phyloP scores from a whole-genome alignment of 2,113 vertebrate genomes.

The Kryptolebias marmoratus region DNA sequence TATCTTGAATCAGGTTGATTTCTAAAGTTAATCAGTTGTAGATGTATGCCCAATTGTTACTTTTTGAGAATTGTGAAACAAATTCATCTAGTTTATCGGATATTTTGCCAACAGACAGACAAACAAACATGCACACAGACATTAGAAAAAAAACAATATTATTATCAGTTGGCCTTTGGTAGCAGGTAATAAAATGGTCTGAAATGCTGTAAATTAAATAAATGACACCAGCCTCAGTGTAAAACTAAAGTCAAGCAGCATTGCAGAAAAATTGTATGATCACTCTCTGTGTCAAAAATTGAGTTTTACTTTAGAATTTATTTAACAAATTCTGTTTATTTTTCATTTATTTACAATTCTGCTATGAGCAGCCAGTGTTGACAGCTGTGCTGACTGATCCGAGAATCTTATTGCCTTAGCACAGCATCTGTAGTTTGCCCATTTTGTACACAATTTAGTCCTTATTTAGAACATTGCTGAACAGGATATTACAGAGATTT shows the following conservation, averaged over 20 bases:
- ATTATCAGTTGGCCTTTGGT: no score
- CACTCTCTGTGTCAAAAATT: slow-evolving; percentile 6
- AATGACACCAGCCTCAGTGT: neutral
- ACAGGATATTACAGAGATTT: slow-evolving; percentile 14
- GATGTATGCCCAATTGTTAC: no score
- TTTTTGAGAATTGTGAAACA: no score
- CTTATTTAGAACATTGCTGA: slow-evolving; percentile 5
- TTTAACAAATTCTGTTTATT: slow-evolving; percentile 9
- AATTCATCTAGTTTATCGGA: no score
- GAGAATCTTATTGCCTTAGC: slow-evolving; percentile 18
- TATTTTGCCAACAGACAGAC: no score
- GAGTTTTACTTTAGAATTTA: neutral
- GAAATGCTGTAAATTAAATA: neutral
- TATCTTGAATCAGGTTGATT: no score
- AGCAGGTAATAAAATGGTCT: neutral
- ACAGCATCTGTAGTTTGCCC: slow-evolving; percentile 33
- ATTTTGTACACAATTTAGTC: slow-evolving; percentile 12
- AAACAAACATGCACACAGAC: no score
- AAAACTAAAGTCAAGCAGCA: neutral
- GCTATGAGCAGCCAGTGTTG: slow-evolving; percentile 16
- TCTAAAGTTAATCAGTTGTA: no score
- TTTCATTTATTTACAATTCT: slow-evolving; percentile 7
- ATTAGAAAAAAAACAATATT: no score
- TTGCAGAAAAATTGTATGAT: neutral
- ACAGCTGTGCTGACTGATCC: slow-evolving; percentile 59